phyloP scores from a whole-genome alignment of 2,113 vertebrate genomes.

The Glaucomys volans region DNA sequence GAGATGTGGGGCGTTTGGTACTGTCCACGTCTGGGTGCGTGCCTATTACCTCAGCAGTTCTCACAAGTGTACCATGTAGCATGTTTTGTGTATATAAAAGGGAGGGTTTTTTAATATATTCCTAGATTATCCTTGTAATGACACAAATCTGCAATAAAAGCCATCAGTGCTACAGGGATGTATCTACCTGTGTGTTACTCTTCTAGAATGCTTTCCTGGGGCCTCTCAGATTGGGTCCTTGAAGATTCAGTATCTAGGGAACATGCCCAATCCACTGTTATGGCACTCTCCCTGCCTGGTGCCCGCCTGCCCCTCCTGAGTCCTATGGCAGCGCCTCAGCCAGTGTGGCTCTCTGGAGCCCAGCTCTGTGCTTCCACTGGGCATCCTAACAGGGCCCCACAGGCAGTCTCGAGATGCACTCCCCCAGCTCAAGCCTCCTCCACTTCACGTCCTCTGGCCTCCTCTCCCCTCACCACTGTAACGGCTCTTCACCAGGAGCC shows the following conservation, averaged over 20 bases:
- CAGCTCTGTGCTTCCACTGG: neutral
- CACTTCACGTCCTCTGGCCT: accelerated
- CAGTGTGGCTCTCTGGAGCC: neutral
- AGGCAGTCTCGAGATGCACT: neutral
- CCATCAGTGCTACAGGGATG: slow-evolving; percentile 79
- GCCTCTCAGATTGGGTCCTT: neutral
- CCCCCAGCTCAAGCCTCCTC: neutral
- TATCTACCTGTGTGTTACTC: neutral
- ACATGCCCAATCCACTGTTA: neutral
- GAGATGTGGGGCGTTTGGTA: slow-evolving; percentile 41
- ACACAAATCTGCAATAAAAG: slow-evolving; percentile 87
- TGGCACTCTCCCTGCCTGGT: neutral
- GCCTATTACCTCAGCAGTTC: slow-evolving; percentile 87
- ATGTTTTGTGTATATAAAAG: slow-evolving; percentile 86
- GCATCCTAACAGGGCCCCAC: neutral
- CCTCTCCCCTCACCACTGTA: neutral
- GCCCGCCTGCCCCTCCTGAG: neutral
- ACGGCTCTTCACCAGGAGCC: neutral
- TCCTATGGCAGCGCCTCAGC: neutral
- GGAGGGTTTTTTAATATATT: slow-evolving; percentile 84
- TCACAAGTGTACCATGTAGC: slow-evolving; percentile 84
- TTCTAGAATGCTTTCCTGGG: neutral
- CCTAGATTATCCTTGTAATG: slow-evolving; percentile 85
- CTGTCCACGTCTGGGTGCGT: slow-evolving; percentile 50
- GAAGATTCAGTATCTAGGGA: neutral